A percentile compares a stretch with the other conserved stretches of the same genome.
These are phyloP conservation scores for Drosophila nebulosa DNA, from an alignment of 1,140 invertebrate species.

Conservation along the genomic window DNA sequence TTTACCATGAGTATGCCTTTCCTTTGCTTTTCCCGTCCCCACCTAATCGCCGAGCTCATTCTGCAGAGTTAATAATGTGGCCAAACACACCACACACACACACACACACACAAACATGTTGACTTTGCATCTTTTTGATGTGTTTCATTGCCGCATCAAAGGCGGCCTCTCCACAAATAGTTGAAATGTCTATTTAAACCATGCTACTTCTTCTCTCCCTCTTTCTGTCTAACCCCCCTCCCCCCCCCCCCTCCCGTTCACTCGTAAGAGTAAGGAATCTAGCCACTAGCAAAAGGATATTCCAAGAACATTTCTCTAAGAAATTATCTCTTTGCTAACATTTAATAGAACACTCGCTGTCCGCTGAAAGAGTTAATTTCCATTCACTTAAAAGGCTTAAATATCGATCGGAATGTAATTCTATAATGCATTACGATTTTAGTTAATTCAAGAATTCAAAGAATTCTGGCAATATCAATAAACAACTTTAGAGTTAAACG, in stretches of 20 bases:
- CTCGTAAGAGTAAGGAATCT: neutral
- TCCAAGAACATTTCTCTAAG: too few species aligned
- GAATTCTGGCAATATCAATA: too few species aligned
- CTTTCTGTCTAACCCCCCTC: neutral
- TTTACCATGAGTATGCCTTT: slow-evolving; percentile 45
- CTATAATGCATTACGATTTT: too few species aligned
- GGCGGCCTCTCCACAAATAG: slow-evolving; percentile 50
- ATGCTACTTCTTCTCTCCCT: neutral
- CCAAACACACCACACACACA: slow-evolving; percentile 12
- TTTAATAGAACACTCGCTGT: too few species aligned
- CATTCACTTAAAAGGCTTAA: too few species aligned
- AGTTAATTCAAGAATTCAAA: too few species aligned
- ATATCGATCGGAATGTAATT: too few species aligned
- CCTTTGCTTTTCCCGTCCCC: slow-evolving; percentile 28
- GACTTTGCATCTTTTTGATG: slow-evolving; percentile 72
- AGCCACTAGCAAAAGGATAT: neutral
- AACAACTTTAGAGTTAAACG: too few species aligned
- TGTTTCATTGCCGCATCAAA: slow-evolving; percentile 63
- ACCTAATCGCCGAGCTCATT: slow-evolving; percentile 47
- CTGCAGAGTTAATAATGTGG: slow-evolving; percentile 72
- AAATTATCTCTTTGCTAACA: too few species aligned
- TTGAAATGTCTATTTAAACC: slow-evolving; percentile 28
- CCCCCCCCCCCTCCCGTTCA: too few species aligned
- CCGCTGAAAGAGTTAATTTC: too few species aligned
- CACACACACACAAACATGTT: slow-evolving; percentile 20